Evolutionary conservation across 1,140 invertebrate species (phyloP).

Genomic region (Cydia strobilella): DNA sequence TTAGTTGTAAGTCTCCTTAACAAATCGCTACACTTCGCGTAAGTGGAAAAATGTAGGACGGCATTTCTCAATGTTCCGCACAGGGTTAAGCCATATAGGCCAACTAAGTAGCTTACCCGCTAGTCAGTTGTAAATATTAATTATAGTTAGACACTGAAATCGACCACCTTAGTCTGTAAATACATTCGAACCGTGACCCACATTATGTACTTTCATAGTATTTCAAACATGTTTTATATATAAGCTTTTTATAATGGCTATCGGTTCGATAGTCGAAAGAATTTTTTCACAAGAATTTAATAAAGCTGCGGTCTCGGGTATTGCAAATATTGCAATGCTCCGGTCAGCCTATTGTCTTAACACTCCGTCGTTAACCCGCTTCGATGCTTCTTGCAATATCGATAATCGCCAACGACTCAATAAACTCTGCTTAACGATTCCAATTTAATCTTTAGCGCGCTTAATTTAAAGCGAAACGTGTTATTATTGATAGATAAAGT

Average conservation of each 20-base stretch:
- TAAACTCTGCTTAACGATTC: conserved; percentile 35
- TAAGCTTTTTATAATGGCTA: conserved; percentile 5
- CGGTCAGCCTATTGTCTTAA: conserved; percentile 48
- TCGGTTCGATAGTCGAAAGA: not conserved
- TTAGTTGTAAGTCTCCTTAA: not conserved
- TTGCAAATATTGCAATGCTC: conserved; percentile 23
- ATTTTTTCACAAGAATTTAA: conserved; percentile 44
- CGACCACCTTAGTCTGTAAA: not conserved
- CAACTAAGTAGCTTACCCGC: not conserved
- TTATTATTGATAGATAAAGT: conserved; percentile 54
- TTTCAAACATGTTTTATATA: not conserved
- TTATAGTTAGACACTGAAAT: not conserved
- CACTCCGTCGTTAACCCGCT: conserved; percentile 41
- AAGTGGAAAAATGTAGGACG: conserved; percentile 21
- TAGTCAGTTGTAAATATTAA: not conserved
- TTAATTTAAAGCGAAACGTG: conserved; percentile 33
- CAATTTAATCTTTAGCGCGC: conserved; percentile 26
- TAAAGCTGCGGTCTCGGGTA: conserved; percentile 39
- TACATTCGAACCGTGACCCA: not conserved
- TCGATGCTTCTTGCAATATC: conserved; percentile 38
- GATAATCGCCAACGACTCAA: conserved; percentile 39
- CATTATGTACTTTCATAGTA: conserved; percentile 1
- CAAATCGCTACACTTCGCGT: conserved; percentile 25
- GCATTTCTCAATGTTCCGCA: not conserved
- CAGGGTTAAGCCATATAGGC: not conserved